Conservation (phyloP, 2,797 vertebrate species). For the Huso huso region DNA sequence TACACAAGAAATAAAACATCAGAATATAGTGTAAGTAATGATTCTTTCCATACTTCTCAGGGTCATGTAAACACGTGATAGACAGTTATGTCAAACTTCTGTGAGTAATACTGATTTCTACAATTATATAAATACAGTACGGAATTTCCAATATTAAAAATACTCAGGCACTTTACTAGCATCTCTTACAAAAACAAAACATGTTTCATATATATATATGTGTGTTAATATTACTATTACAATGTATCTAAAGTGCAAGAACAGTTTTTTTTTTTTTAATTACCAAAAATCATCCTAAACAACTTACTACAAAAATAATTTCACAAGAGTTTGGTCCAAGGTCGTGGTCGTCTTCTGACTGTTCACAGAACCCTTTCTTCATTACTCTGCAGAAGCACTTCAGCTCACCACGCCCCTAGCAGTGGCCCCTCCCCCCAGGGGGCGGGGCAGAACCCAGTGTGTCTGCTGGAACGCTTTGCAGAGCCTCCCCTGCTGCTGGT, state of each 20-base stretch:
- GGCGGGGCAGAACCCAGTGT: constrained; percentile 40
- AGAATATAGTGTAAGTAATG: constrained; percentile 48
- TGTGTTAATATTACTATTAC: constrained; percentile 27
- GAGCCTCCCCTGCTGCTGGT: constrained; percentile 34
- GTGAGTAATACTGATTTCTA: constrained; percentile 34
- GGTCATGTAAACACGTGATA: constrained; percentile 36
- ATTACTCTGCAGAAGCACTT: constrained; percentile 23
- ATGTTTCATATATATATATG: constrained; percentile 23
- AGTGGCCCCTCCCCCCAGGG: constrained; percentile 28
- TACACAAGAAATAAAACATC: constrained; percentile 33
- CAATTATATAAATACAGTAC: constrained; percentile 53
- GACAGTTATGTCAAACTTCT: constrained; percentile 30
- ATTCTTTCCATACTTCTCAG: constrained; percentile 38
- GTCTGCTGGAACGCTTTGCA: constrained; percentile 28
- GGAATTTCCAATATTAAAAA: constrained; percentile 38
- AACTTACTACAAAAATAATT: constrained; percentile 37
- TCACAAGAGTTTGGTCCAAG: constrained; percentile 32
- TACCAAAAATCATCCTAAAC: constrained; percentile 21
- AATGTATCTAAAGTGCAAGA: constrained; percentile 61
- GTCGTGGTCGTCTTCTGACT: constrained; percentile 32
- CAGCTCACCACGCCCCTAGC: constrained; percentile 25
- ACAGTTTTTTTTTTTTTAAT: constrained; percentile 32
- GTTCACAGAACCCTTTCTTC: constrained; percentile 25
- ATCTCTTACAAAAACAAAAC: constrained; percentile 44
- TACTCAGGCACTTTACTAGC: constrained; percentile 38